Conservation (phyloP, 2,888 invertebrate genomes). For the Pollenia angustigena region DNA sequence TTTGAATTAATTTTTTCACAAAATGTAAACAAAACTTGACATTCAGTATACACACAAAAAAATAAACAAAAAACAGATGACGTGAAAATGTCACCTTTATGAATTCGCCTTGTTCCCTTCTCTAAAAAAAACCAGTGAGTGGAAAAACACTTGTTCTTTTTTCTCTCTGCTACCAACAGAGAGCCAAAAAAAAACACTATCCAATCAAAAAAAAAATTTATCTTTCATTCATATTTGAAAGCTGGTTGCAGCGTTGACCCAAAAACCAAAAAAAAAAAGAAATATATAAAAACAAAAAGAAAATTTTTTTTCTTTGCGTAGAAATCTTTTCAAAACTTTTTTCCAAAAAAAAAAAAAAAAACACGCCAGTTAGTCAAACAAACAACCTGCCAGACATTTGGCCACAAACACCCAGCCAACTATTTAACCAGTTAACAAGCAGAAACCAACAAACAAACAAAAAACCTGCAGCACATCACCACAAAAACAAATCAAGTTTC, state of each 20-base stretch:
- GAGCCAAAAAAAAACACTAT: neutral
- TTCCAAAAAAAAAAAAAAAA: neutral
- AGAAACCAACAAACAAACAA: constrained; percentile 6
- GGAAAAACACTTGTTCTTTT: constrained; percentile 40
- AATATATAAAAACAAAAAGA: neutral
- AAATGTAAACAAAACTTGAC: too few relatives aligned
- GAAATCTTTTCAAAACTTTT: constrained; percentile 47
- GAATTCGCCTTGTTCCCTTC: neutral
- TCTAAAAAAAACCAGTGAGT: neutral
- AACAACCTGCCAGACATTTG: constrained; percentile 11
- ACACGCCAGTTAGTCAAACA: constrained; percentile 19
- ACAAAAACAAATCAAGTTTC: constrained; percentile 53
- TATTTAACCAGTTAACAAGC: constrained; percentile 35
- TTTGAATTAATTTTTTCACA: too few relatives aligned
- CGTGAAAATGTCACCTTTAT: too few relatives aligned
- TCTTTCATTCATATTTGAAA: constrained; percentile 37
- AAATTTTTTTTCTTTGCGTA: constrained; percentile 52
- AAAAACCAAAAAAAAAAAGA: constrained; percentile 41
- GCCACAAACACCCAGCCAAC: constrained; percentile 25
- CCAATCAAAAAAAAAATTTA: neutral
- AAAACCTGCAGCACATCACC: constrained; percentile 13
- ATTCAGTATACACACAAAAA: too few relatives aligned
- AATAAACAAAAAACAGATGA: too few relatives aligned
- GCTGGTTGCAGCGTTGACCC: constrained; percentile 51
- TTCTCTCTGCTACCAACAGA: constrained; percentile 8